Evolutionary conservation across 2,797 vertebrate species (phyloP).

Genomic region (Austrolebias charrua): DNA sequence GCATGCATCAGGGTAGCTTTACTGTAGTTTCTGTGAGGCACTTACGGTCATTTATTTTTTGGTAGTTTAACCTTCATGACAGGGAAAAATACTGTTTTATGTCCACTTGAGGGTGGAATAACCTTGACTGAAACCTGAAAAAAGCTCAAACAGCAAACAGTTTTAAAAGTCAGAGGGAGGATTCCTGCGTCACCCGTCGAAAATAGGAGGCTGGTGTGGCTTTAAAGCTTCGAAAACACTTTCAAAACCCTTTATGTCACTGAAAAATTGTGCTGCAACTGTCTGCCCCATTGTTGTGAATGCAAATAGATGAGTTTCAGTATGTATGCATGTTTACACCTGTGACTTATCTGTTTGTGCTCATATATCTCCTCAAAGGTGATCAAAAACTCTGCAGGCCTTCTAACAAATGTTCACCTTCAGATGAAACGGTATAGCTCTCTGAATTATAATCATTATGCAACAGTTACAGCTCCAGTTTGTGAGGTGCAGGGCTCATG

Average conservation of each 20-base stretch:
- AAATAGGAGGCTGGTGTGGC: conserved; percentile 31
- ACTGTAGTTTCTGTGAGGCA: too few species aligned
- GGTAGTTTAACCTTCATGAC: not conserved
- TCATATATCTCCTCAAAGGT: not conserved
- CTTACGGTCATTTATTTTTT: too few species aligned
- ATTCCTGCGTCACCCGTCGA: conserved; percentile 32
- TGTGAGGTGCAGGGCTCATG: conserved; percentile 36
- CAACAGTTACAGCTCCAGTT: conserved; percentile 1
- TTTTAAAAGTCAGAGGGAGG: conserved; percentile 43
- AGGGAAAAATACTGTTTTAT: not conserved
- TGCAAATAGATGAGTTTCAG: conserved; percentile 23
- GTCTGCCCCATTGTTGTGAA: conserved; percentile 14
- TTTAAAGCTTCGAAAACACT: conserved; percentile 44
- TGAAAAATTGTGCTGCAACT: conserved; percentile 34
- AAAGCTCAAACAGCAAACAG: conserved; percentile 24
- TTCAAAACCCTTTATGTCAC: conserved; percentile 22
- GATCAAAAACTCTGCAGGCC: not conserved
- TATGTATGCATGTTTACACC: conserved; percentile 21
- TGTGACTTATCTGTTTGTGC: not conserved
- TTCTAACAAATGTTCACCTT: not conserved
- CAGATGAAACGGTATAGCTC: not conserved
- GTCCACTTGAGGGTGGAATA: conserved; percentile 49
- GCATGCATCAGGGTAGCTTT: too few species aligned
- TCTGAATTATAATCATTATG: not conserved
- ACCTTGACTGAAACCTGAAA: conserved; percentile 9